Evolutionary conservation across 2,888 invertebrate genomes (phyloP), one percentile per base, ranked within the genome.

Genomic region (Spatulosminthurus flaviceps): DNA sequence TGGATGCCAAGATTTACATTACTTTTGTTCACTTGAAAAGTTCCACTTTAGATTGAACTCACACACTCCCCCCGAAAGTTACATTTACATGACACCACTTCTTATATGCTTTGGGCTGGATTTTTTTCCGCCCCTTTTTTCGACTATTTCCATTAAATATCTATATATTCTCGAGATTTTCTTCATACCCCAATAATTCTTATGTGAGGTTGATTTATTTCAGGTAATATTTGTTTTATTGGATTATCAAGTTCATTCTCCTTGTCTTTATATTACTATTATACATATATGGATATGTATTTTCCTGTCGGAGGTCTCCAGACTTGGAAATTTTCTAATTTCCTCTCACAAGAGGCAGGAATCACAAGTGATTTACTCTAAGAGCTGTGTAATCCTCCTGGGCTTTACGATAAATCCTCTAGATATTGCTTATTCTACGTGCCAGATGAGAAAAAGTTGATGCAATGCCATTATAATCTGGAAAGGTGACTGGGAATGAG

Each of bases 211-310:
- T 64, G 64, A 64, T 64, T 64, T 64, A 64, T 64, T 24, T 64
- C n/a, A 64, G 24, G 64, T 64, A 64, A 64, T 64, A 24, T 64
- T 64, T 64, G 24, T 64, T 64, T 64, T 64, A 64, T 64, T 24
- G 13, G 64, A 64, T 64, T 64, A 24, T 22, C 2, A 21, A 1
- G 16, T 19, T 2, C 51, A 51, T 51, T 51, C 51, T 51, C 16
- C 16, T 34, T 13, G 51, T 19, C 51, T n/a, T 2, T 16, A 51
- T 51, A 13, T 51, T 19, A n/a, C n/a, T n/a, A n/a, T n/a, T n/a
- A n/a, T n/a, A n/a, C n/a, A n/a, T n/a, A n/a, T n/a, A n/a, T n/a
- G n/a, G n/a, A n/a, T n/a, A n/a, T n/a, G n/a, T n/a, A n/a, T n/a
- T n/a, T n/a, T n/a, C n/a, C n/a, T n/a, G n/a, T n/a, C n/a, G n/a